Conservation (phyloP, 2,797 vertebrate genomes). For the Salarias fasciatus region DNA sequence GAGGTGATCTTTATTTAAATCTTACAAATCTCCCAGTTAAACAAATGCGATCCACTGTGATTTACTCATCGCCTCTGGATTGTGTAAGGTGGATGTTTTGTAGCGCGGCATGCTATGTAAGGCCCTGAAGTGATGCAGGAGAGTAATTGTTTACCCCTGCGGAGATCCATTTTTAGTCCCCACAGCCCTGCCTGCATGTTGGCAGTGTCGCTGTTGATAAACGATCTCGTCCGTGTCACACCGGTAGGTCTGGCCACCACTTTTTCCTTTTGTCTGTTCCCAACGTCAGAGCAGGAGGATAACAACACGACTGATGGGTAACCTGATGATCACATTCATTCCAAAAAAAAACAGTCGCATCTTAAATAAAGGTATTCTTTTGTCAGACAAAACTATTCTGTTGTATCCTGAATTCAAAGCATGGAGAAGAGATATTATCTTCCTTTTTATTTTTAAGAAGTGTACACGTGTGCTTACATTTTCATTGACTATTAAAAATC, state of each 20-base stretch:
- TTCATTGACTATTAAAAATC: too few species aligned
- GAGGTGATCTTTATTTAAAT: too few species aligned
- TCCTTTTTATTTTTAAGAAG: too few species aligned
- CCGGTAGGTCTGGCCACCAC: not conserved
- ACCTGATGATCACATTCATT: too few species aligned
- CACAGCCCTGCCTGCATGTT: not conserved
- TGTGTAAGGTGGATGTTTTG: not conserved
- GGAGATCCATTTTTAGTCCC: conserved; percentile 3
- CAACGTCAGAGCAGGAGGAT: not conserved
- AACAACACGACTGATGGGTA: not conserved
- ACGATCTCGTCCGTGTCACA: not conserved
- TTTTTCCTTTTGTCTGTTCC: not conserved
- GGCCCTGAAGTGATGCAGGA: conserved; percentile 2
- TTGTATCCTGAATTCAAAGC: too few species aligned
- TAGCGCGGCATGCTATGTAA: not conserved
- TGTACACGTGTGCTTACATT: too few species aligned
- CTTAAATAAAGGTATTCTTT: too few species aligned
- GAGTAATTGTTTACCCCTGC: conserved; percentile 12
- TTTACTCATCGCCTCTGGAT: too few species aligned
- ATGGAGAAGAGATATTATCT: too few species aligned
- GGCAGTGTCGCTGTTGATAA: conserved; percentile 21
- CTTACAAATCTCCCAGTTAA: not conserved
- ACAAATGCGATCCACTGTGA: too few species aligned
- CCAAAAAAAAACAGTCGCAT: too few species aligned
- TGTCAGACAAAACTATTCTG: too few species aligned